Evolutionary conservation across 2,888 invertebrate species (phyloP).

Genomic region (Hyalella azteca): DNA sequence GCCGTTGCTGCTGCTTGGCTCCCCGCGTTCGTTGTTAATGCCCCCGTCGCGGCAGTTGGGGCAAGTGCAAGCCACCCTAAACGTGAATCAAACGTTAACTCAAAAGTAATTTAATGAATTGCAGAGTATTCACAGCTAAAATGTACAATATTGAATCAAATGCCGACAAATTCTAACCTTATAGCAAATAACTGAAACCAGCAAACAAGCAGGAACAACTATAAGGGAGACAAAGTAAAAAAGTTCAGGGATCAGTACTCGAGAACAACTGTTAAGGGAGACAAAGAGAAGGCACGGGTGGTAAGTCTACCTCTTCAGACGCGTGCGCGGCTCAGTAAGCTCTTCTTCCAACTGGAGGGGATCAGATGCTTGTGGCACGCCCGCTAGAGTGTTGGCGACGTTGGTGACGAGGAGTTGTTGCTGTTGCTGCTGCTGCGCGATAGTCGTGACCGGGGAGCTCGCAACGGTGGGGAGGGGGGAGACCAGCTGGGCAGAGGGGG

Average conservation of each 20-base stretch:
- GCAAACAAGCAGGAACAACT: too few relatives aligned
- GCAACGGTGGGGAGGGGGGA: conserved; percentile 1
- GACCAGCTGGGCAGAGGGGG: conserved; percentile 9
- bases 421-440: background rate
- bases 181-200: too few relatives aligned
- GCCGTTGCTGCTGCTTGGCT: conserved; percentile 36
- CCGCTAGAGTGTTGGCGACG: background rate
- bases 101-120: too few relatives aligned
- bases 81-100: too few relatives aligned
- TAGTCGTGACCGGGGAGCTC: background rate
- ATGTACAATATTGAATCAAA: too few relatives aligned
- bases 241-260: too few relatives aligned
- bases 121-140: too few relatives aligned
- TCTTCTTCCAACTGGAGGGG: conserved; percentile 17
- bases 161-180: too few relatives aligned
- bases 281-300: background rate
- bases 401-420: conserved; percentile 1
- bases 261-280: too few relatives aligned
- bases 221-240: too few relatives aligned
- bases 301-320: background rate
- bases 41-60: conserved; percentile 94
- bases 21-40: conserved; percentile 54
- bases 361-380: background rate
- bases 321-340: background rate
- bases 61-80: conserved; percentile 94